These are phyloP conservation scores for Ophthalmolycus amberensis DNA, from an alignment of 2,113 vertebrate species.

Conservation along the genomic window DNA sequence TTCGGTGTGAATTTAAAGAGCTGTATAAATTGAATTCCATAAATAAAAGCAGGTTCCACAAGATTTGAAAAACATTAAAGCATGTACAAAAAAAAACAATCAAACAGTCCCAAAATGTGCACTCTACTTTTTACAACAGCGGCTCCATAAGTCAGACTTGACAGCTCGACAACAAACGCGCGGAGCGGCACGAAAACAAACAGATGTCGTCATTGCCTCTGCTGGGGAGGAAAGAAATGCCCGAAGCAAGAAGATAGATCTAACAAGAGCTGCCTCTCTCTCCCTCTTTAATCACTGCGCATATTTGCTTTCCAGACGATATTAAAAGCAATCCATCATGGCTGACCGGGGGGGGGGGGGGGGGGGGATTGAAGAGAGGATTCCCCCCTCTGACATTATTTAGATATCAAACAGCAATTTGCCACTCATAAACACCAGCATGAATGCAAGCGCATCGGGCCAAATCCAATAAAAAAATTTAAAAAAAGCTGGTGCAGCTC, in stretches of 20 bases:
- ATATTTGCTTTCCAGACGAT: slow-evolving; percentile 71
- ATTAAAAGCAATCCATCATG: slow-evolving; percentile 85
- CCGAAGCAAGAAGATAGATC: slow-evolving; percentile 31
- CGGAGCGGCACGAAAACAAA: slow-evolving; percentile 6
- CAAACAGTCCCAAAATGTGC: neutral
- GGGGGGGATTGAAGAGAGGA: slow-evolving; percentile 46
- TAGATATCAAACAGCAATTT: slow-evolving; percentile 80
- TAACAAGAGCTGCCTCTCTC: slow-evolving; percentile 10
- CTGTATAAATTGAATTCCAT: neutral
- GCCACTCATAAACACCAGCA: slow-evolving; percentile 73
- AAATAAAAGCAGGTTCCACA: slow-evolving; percentile 20
- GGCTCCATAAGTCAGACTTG: slow-evolving; percentile 6
- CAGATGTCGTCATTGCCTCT: slow-evolving; percentile 3
- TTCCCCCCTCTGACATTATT: slow-evolving; percentile 64
- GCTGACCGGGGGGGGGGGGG: slow-evolving; percentile 48
- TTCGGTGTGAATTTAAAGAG: neutral
- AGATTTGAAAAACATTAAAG: neutral
- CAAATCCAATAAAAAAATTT: slow-evolving; percentile 73
- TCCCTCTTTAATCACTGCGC: slow-evolving; percentile 59
- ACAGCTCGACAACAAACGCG: slow-evolving; percentile 24
- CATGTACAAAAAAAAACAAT: neutral
- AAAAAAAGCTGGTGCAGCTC: slow-evolving; percentile 53
- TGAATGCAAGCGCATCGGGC: slow-evolving; percentile 55
- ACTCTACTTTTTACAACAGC: slow-evolving; percentile 37
- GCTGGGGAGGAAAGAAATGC: slow-evolving; percentile 17